phyloP scores from a whole-genome alignment of 2,888 invertebrate species.

The Volucella bombylans region DNA sequence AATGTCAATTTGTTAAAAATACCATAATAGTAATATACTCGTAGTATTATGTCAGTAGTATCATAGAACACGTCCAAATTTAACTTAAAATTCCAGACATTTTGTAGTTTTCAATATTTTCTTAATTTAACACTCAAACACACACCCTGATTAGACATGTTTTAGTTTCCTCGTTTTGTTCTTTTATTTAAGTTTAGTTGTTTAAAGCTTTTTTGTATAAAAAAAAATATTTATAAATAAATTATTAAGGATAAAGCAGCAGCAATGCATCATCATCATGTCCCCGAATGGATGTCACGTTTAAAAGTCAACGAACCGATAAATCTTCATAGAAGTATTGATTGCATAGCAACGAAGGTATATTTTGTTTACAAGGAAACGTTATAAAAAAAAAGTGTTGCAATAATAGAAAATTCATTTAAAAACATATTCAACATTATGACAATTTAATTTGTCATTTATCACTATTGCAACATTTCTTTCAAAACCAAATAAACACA shows the following conservation, averaged over 20 bases:
- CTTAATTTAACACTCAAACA: background rate
- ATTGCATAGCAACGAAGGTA: slow-evolving; percentile 89
- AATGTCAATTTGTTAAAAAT: slow-evolving; percentile 3
- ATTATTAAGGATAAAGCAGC: slow-evolving; percentile 66
- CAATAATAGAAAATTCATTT: slow-evolving; percentile 11
- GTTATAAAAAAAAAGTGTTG: slow-evolving; percentile 16
- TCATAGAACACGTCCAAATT: background rate
- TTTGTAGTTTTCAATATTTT: background rate
- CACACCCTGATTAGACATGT: background rate
- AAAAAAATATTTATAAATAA: slow-evolving; percentile 14
- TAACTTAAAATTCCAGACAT: background rate
- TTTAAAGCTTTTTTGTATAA: background rate
- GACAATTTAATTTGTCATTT: background rate
- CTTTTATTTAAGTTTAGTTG: background rate
- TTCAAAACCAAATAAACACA: slow-evolving; percentile 9
- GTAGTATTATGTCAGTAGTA: slow-evolving; percentile 6
- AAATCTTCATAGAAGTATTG: slow-evolving; percentile 89
- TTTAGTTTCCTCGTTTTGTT: background rate
- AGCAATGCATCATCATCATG: slow-evolving; percentile 78
- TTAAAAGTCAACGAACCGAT: slow-evolving; percentile 85
- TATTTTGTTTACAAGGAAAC: slow-evolving; percentile 35
- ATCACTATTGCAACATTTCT: slow-evolving; percentile 52
- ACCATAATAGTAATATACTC: background rate
- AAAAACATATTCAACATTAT: slow-evolving; percentile 1
- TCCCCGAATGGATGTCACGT: slow-evolving; percentile 87